Percentiles rank a stretch among this genome's conserved stretches.
These are phyloP conservation scores for Synergus itoensis DNA, from an alignment of 2,888 invertebrate species.

Conservation along the genomic window DNA sequence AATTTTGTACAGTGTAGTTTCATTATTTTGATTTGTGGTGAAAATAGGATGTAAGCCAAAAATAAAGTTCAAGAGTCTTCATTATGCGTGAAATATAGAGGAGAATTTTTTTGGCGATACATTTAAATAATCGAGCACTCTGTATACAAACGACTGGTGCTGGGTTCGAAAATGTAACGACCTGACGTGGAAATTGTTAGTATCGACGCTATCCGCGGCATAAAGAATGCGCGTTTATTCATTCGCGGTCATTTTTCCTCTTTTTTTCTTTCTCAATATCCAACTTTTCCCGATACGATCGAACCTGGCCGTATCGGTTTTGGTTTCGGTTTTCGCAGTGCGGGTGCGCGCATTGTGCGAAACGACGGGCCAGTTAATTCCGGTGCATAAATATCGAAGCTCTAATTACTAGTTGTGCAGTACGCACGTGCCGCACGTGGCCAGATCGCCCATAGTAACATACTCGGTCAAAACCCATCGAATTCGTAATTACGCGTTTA, in stretches of 20 bases:
- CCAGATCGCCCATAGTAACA: conserved; percentile 40
- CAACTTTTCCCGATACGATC: conserved; percentile 35
- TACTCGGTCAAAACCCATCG: conserved; percentile 57
- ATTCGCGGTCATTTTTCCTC: not conserved
- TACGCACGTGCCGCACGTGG: conserved; percentile 65
- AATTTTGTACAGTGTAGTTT: too few species aligned
- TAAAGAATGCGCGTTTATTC: conserved; percentile 44
- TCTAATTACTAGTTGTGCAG: conserved; percentile 65
- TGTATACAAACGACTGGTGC: conserved; percentile 21
- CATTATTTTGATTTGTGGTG: not conserved
- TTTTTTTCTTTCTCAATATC: not conserved
- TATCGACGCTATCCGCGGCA: conserved; percentile 44
- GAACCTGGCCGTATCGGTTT: conserved; percentile 4
- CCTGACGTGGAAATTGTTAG: conserved; percentile 44
- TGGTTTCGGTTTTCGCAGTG: conserved; percentile 31
- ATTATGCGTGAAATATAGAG: conserved; percentile 19
- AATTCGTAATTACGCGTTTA: conserved; percentile 73
- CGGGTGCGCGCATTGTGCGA: conserved; percentile 45
- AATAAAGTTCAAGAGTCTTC: not conserved
- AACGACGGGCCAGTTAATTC: conserved; percentile 63
- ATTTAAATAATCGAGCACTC: conserved; percentile 38
- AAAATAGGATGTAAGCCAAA: conserved; percentile 1
- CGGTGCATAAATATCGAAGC: conserved; percentile 69
- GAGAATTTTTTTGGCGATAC: conserved; percentile 9
- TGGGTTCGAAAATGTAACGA: conserved; percentile 46